Percentiles rank a stretch among this genome's conserved stretches.
Evolutionary conservation across 23 tunicate species (phyloP).

Genomic region (Trididemnum nubilum): DNA sequence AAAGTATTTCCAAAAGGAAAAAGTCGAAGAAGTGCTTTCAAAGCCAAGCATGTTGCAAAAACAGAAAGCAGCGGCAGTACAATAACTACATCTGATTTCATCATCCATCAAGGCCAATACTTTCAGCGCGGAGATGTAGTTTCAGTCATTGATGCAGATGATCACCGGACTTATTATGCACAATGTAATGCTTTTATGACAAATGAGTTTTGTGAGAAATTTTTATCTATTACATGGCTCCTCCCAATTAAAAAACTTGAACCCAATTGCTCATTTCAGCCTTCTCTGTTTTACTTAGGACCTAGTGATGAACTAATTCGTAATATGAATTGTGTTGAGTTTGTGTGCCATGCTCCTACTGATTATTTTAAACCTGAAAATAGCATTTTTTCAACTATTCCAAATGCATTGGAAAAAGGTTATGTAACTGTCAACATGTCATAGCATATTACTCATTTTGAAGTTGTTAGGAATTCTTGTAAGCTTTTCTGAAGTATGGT

Average conservation of each 20-base stretch:
- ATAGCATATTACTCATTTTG: too few species aligned
- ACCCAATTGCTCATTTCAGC: conserved; percentile 25
- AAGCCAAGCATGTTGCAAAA: conserved; percentile 39
- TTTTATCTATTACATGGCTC: conserved; percentile 73
- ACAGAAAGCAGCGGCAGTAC: conserved; percentile 19
- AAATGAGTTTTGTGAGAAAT: conserved; percentile 66
- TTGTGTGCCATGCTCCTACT: conserved; percentile 61
- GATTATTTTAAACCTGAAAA: conserved; percentile 53
- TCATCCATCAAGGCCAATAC: conserved; percentile 77
- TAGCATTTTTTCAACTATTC: conserved; percentile 38
- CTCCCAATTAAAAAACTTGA: conserved; percentile 32
- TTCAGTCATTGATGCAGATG: conserved; percentile 70
- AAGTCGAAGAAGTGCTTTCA: conserved; percentile 56
- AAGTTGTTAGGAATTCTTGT: too few species aligned
- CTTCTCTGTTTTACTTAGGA: conserved; percentile 40
- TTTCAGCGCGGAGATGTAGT: conserved; percentile 82
- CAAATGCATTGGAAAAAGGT: conserved; percentile 26
- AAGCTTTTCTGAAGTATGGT: too few species aligned
- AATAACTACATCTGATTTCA: conserved; percentile 38
- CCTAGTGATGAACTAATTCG: conserved; percentile 51
- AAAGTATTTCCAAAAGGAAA: conserved; percentile 68
- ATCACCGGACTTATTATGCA: conserved; percentile 68
- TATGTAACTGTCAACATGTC: conserved; percentile 38
- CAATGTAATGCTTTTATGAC: conserved; percentile 80
- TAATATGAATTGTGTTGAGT: conserved; percentile 49